phyloP scores from a whole-genome alignment of 2,113 vertebrate genomes.

The Brachyhypopomus occidentalis region DNA sequence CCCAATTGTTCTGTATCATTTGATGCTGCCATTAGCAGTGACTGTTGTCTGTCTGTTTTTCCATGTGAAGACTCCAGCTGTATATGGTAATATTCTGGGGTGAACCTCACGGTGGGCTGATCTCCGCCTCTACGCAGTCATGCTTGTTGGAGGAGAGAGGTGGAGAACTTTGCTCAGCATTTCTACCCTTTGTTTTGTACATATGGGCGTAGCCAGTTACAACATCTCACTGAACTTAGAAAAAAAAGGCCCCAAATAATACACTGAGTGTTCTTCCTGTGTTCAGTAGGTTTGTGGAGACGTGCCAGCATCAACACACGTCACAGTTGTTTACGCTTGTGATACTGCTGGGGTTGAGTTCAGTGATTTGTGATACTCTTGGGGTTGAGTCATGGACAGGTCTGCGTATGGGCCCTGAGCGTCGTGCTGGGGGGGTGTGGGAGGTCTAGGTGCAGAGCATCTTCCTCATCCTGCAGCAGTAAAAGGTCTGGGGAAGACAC shows the following conservation, averaged over 20 bases:
- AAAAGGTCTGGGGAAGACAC: slow-evolving; percentile 19
- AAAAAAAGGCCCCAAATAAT: slow-evolving; percentile 17
- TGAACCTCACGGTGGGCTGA: slow-evolving; percentile 11
- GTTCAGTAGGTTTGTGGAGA: slow-evolving; percentile 28
- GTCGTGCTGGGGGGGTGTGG: too few relatives aligned
- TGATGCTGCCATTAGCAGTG: not conserved
- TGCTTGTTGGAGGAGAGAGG: slow-evolving; percentile 10
- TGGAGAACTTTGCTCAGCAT: slow-evolving; percentile 35
- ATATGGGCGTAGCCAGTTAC: slow-evolving; percentile 46
- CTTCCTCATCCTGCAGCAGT: slow-evolving; percentile 38
- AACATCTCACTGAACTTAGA: slow-evolving; percentile 17
- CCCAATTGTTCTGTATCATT: too few relatives aligned
- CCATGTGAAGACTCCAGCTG: slow-evolving; percentile 9
- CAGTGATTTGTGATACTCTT: slow-evolving; percentile 19
- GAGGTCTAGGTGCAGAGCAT: too few relatives aligned
- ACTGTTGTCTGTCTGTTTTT: not conserved
- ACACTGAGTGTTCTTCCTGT: slow-evolving; percentile 15
- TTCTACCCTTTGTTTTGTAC: slow-evolving; percentile 18
- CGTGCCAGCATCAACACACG: slow-evolving; percentile 10
- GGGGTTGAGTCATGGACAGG: slow-evolving; percentile 6
- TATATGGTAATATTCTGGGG: not conserved
- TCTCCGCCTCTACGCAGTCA: slow-evolving; percentile 33
- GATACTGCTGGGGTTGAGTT: slow-evolving; percentile 24
- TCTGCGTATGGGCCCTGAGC: slow-evolving; percentile 24
- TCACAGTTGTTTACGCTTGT: slow-evolving; percentile 5